phyloP scores from a whole-genome alignment of 2,888 invertebrate species.

The Dolichomitus sp. region DNA sequence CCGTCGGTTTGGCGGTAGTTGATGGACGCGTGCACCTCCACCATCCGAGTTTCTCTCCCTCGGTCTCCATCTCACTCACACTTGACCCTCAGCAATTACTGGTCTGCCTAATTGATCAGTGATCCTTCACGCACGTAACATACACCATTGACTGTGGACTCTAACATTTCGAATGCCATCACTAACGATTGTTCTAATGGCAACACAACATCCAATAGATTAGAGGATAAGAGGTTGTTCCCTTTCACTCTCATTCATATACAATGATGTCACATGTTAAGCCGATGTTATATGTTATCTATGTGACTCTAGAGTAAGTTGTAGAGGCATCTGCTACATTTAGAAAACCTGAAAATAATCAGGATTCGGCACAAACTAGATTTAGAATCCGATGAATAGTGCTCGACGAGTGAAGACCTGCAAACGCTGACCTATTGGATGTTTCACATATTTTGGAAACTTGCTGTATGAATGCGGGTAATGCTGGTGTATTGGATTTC shows the following conservation, averaged over 20 bases:
- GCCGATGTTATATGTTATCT: background rate
- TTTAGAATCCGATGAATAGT: background rate
- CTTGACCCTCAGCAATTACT: conserved; percentile 71
- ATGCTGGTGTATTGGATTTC: background rate
- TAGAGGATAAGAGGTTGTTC: background rate
- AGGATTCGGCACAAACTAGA: background rate
- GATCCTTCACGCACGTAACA: conserved; percentile 48
- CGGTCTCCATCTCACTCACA: background rate
- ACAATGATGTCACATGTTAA: background rate
- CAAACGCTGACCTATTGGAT: conserved; percentile 4
- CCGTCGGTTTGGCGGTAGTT: background rate
- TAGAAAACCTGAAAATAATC: background rate
- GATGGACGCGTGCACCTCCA: background rate
- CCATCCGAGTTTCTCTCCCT: conserved; percentile 5
- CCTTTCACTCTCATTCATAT: background rate
- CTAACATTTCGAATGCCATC: conserved; percentile 1
- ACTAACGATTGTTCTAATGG: conserved; percentile 4
- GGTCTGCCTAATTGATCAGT: conserved; percentile 78
- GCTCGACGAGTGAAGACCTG: background rate
- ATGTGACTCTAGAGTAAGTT: background rate
- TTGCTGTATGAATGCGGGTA: background rate
- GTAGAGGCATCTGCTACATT: background rate
- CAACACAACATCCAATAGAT: background rate
- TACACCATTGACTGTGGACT: background rate
- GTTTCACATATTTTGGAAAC: background rate